A percentile compares a stretch with the other conserved stretches of the same genome.
These are phyloP conservation scores for Eremobia ochroleuca DNA, from an alignment of 2,888 invertebrate species.

Conservation along the genomic window DNA sequence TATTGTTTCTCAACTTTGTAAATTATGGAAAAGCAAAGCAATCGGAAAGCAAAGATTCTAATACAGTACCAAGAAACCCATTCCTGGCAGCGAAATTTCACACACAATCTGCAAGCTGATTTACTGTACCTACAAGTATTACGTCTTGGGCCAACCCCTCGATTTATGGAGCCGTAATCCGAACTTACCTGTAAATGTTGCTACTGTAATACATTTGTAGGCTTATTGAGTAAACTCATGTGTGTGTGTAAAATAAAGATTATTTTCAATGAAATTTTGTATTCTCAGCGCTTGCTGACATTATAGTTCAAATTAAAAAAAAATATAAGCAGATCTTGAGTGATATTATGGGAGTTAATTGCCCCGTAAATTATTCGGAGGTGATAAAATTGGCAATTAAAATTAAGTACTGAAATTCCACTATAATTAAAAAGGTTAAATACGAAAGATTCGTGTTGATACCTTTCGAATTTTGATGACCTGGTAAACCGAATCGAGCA, in stretches of 20 bases:
- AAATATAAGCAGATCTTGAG: not conserved
- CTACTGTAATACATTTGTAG: conserved; percentile 10
- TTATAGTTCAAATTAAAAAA: not conserved
- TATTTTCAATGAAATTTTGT: not conserved
- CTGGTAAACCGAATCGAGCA: not conserved
- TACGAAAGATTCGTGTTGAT: not conserved
- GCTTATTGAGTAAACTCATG: conserved; percentile 1
- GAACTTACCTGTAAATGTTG: conserved; percentile 41
- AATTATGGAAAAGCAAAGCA: conserved; percentile 6
- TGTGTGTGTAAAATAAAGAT: not conserved
- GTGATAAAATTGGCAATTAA: not conserved
- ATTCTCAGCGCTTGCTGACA: not conserved
- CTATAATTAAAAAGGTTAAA: not conserved
- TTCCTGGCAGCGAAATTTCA: conserved; percentile 48
- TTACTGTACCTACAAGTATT: conserved; percentile 58
- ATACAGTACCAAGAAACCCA: conserved; percentile 34
- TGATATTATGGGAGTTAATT: not conserved
- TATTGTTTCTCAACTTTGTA: not conserved
- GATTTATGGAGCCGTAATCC: conserved; percentile 49
- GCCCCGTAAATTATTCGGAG: not conserved
- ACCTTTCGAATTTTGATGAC: not conserved
- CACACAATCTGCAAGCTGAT: conserved; percentile 61
- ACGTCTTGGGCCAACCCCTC: conserved; percentile 47
- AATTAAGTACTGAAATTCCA: not conserved
- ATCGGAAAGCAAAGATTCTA: not conserved